Conservation (phyloP, 2,888 invertebrate genomes). For the Habroteleia sp. region DNA sequence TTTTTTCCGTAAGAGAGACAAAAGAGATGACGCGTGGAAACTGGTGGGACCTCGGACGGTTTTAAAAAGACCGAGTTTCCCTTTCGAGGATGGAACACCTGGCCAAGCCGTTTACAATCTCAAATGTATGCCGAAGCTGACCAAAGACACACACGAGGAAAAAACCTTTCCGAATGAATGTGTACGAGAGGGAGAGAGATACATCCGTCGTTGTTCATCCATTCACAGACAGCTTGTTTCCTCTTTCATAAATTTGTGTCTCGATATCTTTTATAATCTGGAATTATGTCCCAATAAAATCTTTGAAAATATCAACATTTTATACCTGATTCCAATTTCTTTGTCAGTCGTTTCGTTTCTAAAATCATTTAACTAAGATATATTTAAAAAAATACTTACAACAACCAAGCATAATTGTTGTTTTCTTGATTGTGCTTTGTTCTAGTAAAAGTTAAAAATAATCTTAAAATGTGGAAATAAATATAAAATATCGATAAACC, state of each 20-base stretch:
- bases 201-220: slow-evolving; percentile 66
- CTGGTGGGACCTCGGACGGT: slow-evolving; percentile 65
- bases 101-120: slow-evolving; percentile 74
- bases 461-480: too few relatives aligned
- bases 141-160: slow-evolving; percentile 68
- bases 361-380: slow-evolving; percentile 14
- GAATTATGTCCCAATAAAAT: slow-evolving; percentile 62
- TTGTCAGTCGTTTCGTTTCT: slow-evolving; percentile 14
- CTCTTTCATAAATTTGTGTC: slow-evolving; percentile 46
- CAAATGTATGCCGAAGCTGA: slow-evolving; percentile 75
- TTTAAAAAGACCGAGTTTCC: slow-evolving; percentile 72
- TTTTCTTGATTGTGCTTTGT: too few relatives aligned
- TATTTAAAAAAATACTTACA: too few relatives aligned
- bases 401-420: too few relatives aligned
- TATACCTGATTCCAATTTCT: slow-evolving; percentile 47
- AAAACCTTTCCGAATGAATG: slow-evolving; percentile 63
- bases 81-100: slow-evolving; percentile 73
- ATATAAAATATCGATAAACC: too few relatives aligned
- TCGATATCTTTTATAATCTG: slow-evolving; percentile 52
- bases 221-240: slow-evolving; percentile 69
- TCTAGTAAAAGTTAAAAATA: too few relatives aligned
- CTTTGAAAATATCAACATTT: slow-evolving; percentile 47
- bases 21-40: slow-evolving; percentile 65
- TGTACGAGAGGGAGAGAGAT: slow-evolving; percentile 60
- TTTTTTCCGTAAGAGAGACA: slow-evolving; percentile 60